Evolutionary conservation across 2,888 invertebrate genomes (phyloP).

Genomic region (Bedellia somnulentella): DNA sequence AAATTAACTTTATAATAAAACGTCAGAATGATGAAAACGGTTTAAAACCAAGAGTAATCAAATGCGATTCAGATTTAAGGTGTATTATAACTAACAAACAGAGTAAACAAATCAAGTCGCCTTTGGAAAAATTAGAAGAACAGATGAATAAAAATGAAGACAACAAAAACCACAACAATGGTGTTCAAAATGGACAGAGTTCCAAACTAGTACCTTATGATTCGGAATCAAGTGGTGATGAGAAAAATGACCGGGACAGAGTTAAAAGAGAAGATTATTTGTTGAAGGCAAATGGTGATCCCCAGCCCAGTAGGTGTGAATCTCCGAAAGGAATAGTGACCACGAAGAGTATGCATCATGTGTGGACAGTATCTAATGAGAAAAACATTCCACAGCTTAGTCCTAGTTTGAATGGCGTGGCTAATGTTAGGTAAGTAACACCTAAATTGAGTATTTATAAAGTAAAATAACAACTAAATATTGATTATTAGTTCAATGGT

Average conservation of each 20-base stretch:
- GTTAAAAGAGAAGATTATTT: constrained; percentile 13
- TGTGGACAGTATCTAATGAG: constrained; percentile 46
- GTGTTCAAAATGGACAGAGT: constrained; percentile 21
- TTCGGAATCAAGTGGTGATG: constrained; percentile 58
- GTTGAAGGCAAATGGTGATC: constrained; percentile 10
- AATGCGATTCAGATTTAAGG: constrained; percentile 32
- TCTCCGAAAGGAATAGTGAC: constrained; percentile 32
- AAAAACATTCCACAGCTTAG: constrained; percentile 38
- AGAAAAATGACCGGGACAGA: constrained; percentile 22
- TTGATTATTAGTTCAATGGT: no score
- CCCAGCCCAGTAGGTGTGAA: constrained; percentile 11
- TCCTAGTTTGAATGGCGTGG: constrained; percentile 52
- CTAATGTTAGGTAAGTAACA: constrained; percentile 36
- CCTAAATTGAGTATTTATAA: no score
- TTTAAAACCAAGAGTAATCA: constrained; percentile 25
- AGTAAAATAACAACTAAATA: no score
- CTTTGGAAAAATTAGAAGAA: constrained; percentile 43
- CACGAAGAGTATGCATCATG: constrained; percentile 35
- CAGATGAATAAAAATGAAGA: constrained; percentile 42
- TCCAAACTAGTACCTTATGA: constrained; percentile 63
- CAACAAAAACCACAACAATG: constrained; percentile 19
- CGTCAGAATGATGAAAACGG: constrained; percentile 29
- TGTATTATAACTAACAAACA: constrained; percentile 14
- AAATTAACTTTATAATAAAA: constrained; percentile 33
- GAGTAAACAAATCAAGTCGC: constrained; percentile 37